Evolutionary conservation across 1,140 invertebrate genomes (phyloP), one percentile per base, ranked within the genome.

Genomic region (Cyphomyrmex costatus): DNA sequence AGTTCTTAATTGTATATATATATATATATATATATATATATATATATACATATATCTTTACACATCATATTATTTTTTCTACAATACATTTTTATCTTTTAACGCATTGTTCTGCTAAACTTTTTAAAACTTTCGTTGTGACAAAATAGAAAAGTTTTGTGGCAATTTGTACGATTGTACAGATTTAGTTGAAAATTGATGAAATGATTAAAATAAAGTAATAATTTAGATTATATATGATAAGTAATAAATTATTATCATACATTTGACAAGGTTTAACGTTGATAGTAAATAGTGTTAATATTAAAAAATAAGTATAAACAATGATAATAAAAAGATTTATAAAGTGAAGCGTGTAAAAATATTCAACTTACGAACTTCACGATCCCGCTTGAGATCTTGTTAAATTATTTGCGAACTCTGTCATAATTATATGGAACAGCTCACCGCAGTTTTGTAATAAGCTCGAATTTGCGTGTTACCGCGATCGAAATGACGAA

Each of bases 351-450:
- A n/a, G 3, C 8, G 14, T 21, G 36, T 30, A 30, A 27, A 24
- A 51, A 79, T 51, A 65, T 77, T 19, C 12, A 51, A 51, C 24
- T 68, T 12, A 74, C 19, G 19, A 83, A 49, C 24, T 24, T 82
- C 14, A 4, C 19, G 4, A 60, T 46, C 14, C n/a, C 66, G 53
- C n/a, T 74, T 46, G 27, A 61, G 19, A 24, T 58, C 24, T 16
- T 58, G 66, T 82, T 73, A 60, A 36, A 60, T 82, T 82, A 46
- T 82, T 60, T 60, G 68, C 24, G 2, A 73, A 49, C n/a, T 60
- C 36, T 19, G 53, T 83, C 42, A 42, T 73, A 83, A 83, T 83
- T 83, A 73, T 83, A 73, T 30, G 53, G 16, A 83, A 73, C 24
- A 82, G 24, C 27, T 58, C n/a, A 73, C 24, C 68, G 36, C 36